Evolutionary conservation across 1,140 invertebrate species (phyloP).

Genomic region (Drosophila bocqueti): DNA sequence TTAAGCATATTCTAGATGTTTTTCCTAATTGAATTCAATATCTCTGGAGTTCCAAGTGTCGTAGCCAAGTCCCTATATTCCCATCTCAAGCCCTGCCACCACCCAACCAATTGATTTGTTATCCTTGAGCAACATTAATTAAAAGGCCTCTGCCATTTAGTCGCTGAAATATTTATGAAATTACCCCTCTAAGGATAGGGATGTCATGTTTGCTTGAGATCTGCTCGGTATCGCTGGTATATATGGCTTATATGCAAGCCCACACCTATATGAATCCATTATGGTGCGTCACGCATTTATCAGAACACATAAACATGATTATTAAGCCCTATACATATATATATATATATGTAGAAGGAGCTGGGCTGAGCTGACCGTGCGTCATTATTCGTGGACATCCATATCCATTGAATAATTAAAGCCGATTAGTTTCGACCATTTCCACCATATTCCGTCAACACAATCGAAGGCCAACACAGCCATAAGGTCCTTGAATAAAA

Average conservation of each 20-base stretch:
- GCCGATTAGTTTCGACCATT: conserved; percentile 16
- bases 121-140: conserved; percentile 25
- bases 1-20: background rate
- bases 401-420: conserved; percentile 26
- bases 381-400: conserved; percentile 24
- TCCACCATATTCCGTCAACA: background rate
- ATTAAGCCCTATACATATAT: background rate
- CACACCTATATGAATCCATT: conserved; percentile 9
- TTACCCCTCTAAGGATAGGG: background rate
- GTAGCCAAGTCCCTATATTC: background rate
- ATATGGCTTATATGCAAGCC: conserved; percentile 12
- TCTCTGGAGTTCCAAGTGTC: background rate
- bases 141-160: conserved; percentile 19
- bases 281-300: conserved; percentile 19
- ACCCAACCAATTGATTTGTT: conserved; percentile 9
- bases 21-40: background rate
- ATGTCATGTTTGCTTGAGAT: conserved; percentile 31
- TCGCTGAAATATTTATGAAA: conserved; percentile 53
- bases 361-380: conserved; percentile 6
- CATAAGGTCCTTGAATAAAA: conserved; percentile 9
- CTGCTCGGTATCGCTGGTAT: conserved; percentile 25
- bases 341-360: background rate
- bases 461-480: conserved; percentile 10
- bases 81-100: background rate
- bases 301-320: conserved; percentile 7